Conservation (phyloP, 2,888 invertebrate species). For the Zaprionus obscuricornis region DNA sequence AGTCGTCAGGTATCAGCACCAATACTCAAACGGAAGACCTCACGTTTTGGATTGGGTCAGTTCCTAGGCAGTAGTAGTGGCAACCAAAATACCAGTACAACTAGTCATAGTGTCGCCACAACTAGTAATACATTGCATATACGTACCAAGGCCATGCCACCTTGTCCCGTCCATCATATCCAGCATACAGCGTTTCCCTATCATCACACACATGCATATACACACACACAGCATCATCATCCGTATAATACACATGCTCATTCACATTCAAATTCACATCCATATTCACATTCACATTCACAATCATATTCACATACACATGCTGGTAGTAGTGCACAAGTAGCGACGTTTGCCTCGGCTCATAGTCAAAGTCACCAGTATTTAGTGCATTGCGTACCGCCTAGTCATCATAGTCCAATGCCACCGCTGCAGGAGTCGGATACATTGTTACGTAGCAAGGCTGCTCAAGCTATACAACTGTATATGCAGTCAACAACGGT, state of each 20-base stretch:
- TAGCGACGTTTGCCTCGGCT: slow-evolving; percentile 77
- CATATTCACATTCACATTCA: slow-evolving; percentile 41
- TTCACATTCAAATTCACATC: slow-evolving; percentile 32
- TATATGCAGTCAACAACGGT: slow-evolving; percentile 39
- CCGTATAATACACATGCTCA: too few species aligned
- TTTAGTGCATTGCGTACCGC: slow-evolving; percentile 81
- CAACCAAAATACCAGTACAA: slow-evolving; percentile 79
- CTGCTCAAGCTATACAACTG: slow-evolving; percentile 56
- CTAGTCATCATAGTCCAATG: slow-evolving; percentile 81
- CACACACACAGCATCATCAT: slow-evolving; percentile 26
- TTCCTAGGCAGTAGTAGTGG: slow-evolving; percentile 85
- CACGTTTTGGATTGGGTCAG: slow-evolving; percentile 95
- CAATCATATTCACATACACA: slow-evolving; percentile 43
- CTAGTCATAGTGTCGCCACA: slow-evolving; percentile 75
- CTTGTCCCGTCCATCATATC: slow-evolving; percentile 59
- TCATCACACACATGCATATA: slow-evolving; percentile 38
- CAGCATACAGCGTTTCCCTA: slow-evolving; percentile 51
- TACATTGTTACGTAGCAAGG: slow-evolving; percentile 64
- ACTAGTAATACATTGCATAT: slow-evolving; percentile 76
- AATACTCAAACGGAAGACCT: slow-evolving; percentile 96
- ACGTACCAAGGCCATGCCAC: slow-evolving; percentile 58
- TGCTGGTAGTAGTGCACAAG: slow-evolving; percentile 78
- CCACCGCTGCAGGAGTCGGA: slow-evolving; percentile 80
- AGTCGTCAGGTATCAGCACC: slow-evolving; percentile 97
- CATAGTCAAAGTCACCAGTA: slow-evolving; percentile 82